Base-by-base conservation (phyloP, 2,888 invertebrate genomes). In the Mythimna pallens region DNA sequence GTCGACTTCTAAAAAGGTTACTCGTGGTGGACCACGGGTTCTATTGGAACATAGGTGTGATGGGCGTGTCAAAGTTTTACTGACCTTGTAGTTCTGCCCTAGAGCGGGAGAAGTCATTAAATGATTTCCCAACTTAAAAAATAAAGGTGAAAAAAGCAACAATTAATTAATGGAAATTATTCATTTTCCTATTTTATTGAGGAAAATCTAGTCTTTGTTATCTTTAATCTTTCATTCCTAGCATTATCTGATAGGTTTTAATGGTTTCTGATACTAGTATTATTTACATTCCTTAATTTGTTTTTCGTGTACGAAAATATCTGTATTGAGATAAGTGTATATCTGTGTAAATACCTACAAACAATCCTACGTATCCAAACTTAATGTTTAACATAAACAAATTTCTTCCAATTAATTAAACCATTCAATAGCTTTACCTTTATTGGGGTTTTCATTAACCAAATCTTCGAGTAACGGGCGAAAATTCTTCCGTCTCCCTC, bases 361-460 rank as follows among this genome's bases (percentile, higher is more conserved):
- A 14, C 43, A 43, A 43, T 43, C 12, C 4, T 43, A 17, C 17
- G 3, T 17, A 47, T 47, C 6, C 6, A 30, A 40, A 67, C 22
- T 47, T 59, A 12, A 40, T 12, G 14, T 50, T 22, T 14, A 65
- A 25, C 22, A 65, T n/a, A 0, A n/a, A 20, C 20, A 30, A n/a
- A 30, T n/a, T 9, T 1, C 9, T 36, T 55, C n/a, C 58, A 77
- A 74, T 74, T 81, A 74, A 70, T 81, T 74, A 54, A 79, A 64
- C 43, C 55, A 70, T 61, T 63, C 40, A 73, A 72, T 85, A 69
- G 73, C 36, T 75, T 84, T 80, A 85, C 74, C 89, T 86, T 75
- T 84, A 88, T 83, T 88, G 80, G 89, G 86, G 70, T 70, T 86
- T 86, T 85, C 83, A 87, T 88, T 85, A 82, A 81, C 73, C 57